These are phyloP conservation scores for Atlantisia rogersi DNA, from an alignment of 2,113 vertebrate species.

Conservation along the genomic window DNA sequence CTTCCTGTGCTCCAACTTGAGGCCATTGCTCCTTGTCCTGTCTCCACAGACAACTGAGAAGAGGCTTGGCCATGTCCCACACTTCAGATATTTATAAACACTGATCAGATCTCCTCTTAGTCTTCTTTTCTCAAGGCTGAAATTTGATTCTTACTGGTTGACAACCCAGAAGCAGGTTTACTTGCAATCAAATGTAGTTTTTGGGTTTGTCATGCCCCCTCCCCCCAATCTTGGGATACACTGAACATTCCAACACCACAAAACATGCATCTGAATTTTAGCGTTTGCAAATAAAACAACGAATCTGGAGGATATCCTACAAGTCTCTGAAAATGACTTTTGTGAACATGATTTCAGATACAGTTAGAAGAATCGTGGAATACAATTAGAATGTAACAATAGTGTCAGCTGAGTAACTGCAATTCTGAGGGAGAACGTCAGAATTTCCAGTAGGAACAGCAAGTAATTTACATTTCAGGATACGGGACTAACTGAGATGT, in stretches of 20 bases:
- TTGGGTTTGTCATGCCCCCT: too few relatives aligned
- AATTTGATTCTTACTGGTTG: neutral
- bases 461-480: neutral
- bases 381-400: neutral
- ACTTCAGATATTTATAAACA: too few relatives aligned
- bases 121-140: too few relatives aligned
- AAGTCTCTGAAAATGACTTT: neutral
- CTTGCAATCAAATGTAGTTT: neutral
- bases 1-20: too few relatives aligned
- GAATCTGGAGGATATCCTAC: neutral
- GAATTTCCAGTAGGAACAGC: neutral
- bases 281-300: neutral
- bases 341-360: neutral
- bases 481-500: neutral
- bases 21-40: too few relatives aligned
- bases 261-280: neutral
- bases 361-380: neutral
- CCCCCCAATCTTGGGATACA: neutral
- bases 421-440: neutral
- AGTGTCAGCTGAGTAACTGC: neutral
- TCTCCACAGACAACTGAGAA: too few relatives aligned
- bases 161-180: neutral
- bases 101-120: too few relatives aligned
- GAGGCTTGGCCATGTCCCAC: too few relatives aligned
- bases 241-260: neutral